Conservation (phyloP, 2,888 invertebrate genomes). For the Platycheirus rosarum region DNA sequence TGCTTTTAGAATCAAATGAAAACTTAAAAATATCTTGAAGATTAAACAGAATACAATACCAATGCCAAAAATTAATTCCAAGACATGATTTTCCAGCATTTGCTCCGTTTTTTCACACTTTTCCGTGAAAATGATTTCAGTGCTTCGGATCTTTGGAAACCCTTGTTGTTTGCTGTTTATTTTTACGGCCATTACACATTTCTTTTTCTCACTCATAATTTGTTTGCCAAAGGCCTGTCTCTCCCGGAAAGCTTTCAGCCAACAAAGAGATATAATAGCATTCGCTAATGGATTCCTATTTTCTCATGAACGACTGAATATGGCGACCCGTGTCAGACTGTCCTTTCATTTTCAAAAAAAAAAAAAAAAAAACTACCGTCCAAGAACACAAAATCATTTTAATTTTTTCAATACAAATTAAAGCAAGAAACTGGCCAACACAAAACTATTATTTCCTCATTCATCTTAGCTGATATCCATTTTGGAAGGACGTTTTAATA, state of each 20-base stretch:
- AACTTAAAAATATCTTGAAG: no score
- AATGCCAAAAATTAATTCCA: no score
- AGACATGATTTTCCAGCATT: no score
- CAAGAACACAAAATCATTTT: background rate
- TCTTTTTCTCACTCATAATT: conserved; percentile 20
- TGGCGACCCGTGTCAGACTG: conserved; percentile 17
- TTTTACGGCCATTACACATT: background rate
- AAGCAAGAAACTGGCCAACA: conserved; percentile 14
- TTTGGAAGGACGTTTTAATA: conserved; percentile 36
- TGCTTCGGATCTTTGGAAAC: no score
- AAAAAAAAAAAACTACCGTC: background rate
- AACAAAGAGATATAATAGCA: conserved; percentile 6
- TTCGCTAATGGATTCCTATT: conserved; percentile 33
- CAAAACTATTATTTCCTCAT: conserved; percentile 33
- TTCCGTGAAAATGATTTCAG: no score
- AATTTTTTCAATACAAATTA: background rate
- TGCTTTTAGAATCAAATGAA: no score
- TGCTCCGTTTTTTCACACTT: no score
- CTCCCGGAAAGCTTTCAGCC: conserved; percentile 21
- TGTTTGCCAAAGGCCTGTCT: conserved; percentile 14
- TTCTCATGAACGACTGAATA: conserved; percentile 1
- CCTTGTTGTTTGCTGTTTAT: no score
- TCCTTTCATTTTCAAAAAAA: background rate
- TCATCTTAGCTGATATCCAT: conserved; percentile 21
- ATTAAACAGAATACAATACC: no score